Conservation (phyloP, 2,113 vertebrate genomes). For the Fulmarus glacialis region DNA sequence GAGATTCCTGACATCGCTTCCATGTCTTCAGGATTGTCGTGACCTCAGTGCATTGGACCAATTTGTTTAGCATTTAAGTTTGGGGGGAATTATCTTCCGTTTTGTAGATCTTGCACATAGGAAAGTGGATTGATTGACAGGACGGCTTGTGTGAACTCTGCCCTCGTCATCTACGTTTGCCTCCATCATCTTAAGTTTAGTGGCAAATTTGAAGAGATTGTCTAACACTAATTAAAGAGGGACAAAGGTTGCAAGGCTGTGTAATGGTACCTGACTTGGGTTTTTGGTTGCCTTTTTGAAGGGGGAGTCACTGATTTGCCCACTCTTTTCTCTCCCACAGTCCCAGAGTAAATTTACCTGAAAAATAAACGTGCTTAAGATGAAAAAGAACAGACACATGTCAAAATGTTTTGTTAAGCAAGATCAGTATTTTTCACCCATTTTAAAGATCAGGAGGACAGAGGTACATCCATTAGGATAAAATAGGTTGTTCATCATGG, state of each 20-base stretch:
- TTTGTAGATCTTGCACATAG: rapidly evolving
- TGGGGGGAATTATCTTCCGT: neutral
- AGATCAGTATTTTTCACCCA: no score
- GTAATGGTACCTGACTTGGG: neutral
- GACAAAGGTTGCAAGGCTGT: rapidly evolving
- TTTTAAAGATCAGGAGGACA: neutral
- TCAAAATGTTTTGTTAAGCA: neutral
- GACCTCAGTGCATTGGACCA: rapidly evolving
- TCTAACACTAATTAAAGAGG: neutral
- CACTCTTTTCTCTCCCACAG: neutral
- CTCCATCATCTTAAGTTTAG: neutral
- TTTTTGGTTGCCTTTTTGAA: neutral
- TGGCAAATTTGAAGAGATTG: neutral
- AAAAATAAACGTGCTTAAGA: neutral
- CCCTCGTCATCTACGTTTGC: neutral
- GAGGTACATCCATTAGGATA: neutral
- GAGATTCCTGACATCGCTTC: neutral
- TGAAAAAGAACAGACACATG: neutral
- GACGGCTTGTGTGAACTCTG: neutral
- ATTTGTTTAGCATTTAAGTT: neutral
- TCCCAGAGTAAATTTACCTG: neutral
- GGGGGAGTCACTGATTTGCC: neutral
- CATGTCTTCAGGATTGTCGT: neutral
- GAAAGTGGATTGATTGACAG: neutral
- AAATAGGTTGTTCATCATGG: neutral